These are phyloP conservation scores for Amphimallon solstitiale DNA, from an alignment of 2,888 invertebrate species.

Conservation along the genomic window DNA sequence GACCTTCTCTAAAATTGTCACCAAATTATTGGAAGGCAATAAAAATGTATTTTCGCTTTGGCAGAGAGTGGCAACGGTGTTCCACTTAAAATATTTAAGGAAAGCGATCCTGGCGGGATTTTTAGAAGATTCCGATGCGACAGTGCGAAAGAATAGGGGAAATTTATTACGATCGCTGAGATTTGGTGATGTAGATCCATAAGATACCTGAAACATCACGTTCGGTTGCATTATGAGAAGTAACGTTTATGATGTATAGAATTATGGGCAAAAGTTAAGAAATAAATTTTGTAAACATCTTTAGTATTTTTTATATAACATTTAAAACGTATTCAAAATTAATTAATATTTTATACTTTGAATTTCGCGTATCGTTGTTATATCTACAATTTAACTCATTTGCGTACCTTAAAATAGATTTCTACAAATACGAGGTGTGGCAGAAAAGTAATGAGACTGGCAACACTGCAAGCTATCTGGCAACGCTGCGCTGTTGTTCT, in stretches of 20 bases:
- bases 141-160: conserved; percentile 88
- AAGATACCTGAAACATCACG: conserved; percentile 75
- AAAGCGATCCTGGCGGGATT: conserved; percentile 88
- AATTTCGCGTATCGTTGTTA: no score
- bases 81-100: conserved; percentile 84
- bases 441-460: no score
- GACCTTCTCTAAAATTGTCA: conserved; percentile 83
- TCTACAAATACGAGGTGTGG: no score
- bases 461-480: no score
- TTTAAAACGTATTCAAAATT: no score
- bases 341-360: no score
- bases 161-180: conserved; percentile 89
- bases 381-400: no score
- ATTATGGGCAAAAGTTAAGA: neutral
- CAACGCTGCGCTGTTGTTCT: no score
- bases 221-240: no score
- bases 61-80: conserved; percentile 86
- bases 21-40: conserved; percentile 86
- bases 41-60: conserved; percentile 89
- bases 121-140: conserved; percentile 90
- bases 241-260: neutral
- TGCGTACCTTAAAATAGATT: no score
- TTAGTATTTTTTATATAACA: no score
- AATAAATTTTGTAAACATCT: neutral
- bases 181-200: conserved; percentile 89